phyloP scores from a whole-genome alignment of 2,113 vertebrate genomes.

The Sebastes schlegelii region DNA sequence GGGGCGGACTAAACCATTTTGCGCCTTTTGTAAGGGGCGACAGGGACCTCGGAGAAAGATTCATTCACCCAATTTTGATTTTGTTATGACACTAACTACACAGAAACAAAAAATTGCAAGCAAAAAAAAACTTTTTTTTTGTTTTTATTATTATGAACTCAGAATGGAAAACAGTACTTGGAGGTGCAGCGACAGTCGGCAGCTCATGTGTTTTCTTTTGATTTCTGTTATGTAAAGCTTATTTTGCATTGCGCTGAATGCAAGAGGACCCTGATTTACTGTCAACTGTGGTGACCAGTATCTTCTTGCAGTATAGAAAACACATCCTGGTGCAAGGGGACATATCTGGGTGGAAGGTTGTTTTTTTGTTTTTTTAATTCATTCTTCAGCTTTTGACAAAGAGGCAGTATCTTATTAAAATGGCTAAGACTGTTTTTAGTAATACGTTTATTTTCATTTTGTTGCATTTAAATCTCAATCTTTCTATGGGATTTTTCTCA shows the following conservation, averaged over 20 bases:
- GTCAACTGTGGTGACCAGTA: not conserved
- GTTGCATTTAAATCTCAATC: not conserved
- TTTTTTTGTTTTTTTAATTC: not conserved
- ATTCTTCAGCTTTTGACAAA: not conserved
- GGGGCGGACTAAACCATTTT: no score
- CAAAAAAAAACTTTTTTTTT: no score
- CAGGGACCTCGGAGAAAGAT: no score
- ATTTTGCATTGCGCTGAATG: not conserved
- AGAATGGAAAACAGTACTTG: no score
- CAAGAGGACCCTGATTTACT: not conserved
- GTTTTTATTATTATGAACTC: no score
- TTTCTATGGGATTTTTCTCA: not conserved
- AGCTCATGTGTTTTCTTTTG: not conserved
- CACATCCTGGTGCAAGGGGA: not conserved
- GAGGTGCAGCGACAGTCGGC: not conserved
- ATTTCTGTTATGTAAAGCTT: not conserved
- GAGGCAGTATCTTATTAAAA: not conserved
- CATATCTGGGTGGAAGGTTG: not conserved
- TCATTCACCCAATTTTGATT: no score
- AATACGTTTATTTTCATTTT: not conserved
- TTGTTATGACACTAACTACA: no score
- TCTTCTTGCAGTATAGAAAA: not conserved
- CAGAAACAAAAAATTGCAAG: no score
- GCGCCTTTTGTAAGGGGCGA: no score
- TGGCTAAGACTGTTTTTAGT: no score